Base-by-base conservation (phyloP, 2,797 vertebrate species). In the Pelobates cultripes region DNA sequence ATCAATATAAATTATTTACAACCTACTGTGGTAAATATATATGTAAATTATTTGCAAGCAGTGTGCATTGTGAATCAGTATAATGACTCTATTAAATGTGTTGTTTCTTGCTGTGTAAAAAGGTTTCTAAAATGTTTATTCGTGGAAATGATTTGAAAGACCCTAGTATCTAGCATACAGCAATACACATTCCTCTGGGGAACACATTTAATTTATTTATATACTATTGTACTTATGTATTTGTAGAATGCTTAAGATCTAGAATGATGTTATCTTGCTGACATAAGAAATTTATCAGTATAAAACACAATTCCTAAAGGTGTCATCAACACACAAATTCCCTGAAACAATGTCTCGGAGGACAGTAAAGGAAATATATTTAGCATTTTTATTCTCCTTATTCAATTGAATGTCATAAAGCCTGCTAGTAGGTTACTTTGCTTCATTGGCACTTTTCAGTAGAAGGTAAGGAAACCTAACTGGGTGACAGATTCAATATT, bases 91-190 rank as follows among this genome's bases (percentile, higher is more conserved):
- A 57, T 64, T 75, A 75, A 79, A 75, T 75, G 77, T 70, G 74
- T 75, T 75, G 77, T 70, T 63, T 75, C 72, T 79, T 83, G 57
- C 64, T 75, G 81, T 73, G 70, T 75, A 75, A 79, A 79, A 75
- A 79, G 81, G 70, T 78, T 78, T 91, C 86, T 91, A 91, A 92
- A 92, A 91, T 89, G 92, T 93, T 91, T 93, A 92, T 91, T 91
- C 90, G 88, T 87, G 82, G 86, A 91, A 92, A 90, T 90, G 85
- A 88, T 91, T 90, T 91, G 88, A 88, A 86, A 81, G 89, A 83
- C 88, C 90, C 91, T 87, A 82, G 86, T 90, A 89, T 78, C 86
- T 89, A 87, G 87, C 70, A 79, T 75, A 78, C 74, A 75, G 66
- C 72, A 75, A 79, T 57, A 73, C 43, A 78, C 47, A 73, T 83